Evolutionary conservation across 2,113 vertebrate genomes (phyloP).

Genomic region (Sinocyclocheilus rhinocerous): DNA sequence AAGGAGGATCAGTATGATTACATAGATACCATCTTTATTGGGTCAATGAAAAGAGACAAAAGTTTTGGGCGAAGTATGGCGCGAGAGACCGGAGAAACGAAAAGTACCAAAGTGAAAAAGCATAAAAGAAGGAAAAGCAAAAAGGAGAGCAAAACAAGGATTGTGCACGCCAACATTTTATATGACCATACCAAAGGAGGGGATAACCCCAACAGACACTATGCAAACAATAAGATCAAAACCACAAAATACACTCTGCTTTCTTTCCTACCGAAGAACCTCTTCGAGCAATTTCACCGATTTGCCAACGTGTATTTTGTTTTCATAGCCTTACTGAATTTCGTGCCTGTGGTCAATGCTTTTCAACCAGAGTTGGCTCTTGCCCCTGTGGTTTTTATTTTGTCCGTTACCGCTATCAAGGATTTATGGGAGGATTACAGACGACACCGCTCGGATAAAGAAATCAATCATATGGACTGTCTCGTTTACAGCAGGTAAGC

Average conservation of each 20-base stretch:
- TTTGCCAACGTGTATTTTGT: slow-evolving; percentile 98
- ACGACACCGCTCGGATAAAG: slow-evolving; percentile 89
- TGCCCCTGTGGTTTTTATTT: slow-evolving; percentile 92
- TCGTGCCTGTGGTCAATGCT: slow-evolving; percentile 89
- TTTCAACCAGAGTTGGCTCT: slow-evolving; percentile 94
- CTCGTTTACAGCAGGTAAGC: slow-evolving; percentile 92
- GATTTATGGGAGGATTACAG: slow-evolving; percentile 98
- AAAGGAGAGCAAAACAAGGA: no score
- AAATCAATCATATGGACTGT: slow-evolving; percentile 96
- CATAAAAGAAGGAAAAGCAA: no score
- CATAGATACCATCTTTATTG: no score
- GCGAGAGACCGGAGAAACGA: no score
- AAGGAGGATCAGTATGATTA: no score
- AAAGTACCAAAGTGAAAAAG: no score
- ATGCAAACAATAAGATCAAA: no score
- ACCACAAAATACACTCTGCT: slow-evolving; percentile 86
- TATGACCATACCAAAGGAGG: no score
- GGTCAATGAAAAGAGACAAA: no score
- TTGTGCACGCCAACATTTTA: no score
- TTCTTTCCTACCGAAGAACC: slow-evolving; percentile 96
- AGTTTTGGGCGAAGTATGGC: no score
- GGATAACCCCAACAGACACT: no score
- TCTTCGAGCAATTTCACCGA: slow-evolving; percentile 96
- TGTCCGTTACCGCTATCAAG: slow-evolving; percentile 94
- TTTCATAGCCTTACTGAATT: slow-evolving; percentile 93